Conservation (phyloP, 2,113 vertebrate genomes). For the Centrocercus urophasianus region DNA sequence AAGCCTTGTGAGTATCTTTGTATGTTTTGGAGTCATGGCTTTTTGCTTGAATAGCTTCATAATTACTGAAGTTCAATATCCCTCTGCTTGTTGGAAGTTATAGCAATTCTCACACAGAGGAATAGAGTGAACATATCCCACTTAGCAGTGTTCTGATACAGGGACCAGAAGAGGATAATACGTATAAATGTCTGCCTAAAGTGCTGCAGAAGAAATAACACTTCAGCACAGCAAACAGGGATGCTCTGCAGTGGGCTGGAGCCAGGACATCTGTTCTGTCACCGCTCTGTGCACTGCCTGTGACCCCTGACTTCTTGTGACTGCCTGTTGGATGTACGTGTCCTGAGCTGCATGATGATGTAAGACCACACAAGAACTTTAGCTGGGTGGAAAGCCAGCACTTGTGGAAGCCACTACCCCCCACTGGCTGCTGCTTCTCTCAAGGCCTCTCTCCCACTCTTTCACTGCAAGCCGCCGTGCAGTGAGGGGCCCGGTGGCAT, state of each 20-base stretch:
- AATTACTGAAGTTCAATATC: not conserved
- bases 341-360: not conserved
- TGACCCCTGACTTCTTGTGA: accelerated
- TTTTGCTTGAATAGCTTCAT: slow-evolving; percentile 16
- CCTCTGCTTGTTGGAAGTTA: not conserved
- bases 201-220: not conserved
- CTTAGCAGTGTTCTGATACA: not conserved
- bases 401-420: not conserved
- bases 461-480: not conserved
- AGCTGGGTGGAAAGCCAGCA: not conserved
- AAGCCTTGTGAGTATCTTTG: not conserved
- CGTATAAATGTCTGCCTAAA: not conserved
- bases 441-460: not conserved
- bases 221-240: not conserved
- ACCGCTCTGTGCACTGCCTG: not conserved
- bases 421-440: not conserved
- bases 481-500: accelerated
- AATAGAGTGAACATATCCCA: not conserved
- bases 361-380: not conserved
- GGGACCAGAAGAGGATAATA: not conserved
- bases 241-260: accelerated
- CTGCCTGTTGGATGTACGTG: no score
- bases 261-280: not conserved
- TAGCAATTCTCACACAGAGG: not conserved
- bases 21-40: not conserved